Evolutionary conservation across 2,797 vertebrate genomes (phyloP).

Genomic region (Sebastes trivittatus): DNA sequence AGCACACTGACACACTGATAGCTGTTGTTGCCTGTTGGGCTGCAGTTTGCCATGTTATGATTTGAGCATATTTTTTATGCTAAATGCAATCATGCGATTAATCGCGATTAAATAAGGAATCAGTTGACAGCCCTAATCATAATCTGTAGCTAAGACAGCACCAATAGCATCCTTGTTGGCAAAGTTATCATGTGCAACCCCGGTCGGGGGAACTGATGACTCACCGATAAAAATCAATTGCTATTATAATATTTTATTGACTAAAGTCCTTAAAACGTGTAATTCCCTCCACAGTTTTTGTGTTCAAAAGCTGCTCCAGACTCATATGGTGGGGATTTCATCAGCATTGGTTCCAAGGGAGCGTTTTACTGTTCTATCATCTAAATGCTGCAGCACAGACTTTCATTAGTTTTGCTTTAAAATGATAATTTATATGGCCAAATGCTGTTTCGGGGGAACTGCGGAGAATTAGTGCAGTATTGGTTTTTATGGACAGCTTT

Average conservation of each 20-base stretch:
- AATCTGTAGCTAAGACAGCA: background rate
- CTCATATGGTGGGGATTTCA: background rate
- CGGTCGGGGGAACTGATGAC: background rate
- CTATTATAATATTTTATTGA: background rate
- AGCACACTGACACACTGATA: too few relatives aligned
- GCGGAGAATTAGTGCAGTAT: constrained; percentile 4
- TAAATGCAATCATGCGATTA: too few relatives aligned
- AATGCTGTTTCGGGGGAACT: background rate
- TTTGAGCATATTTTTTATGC: too few relatives aligned
- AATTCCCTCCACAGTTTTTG: background rate
- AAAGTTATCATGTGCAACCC: background rate
- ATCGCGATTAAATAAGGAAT: too few relatives aligned
- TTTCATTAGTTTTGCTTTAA: constrained; percentile 27
- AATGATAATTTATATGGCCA: constrained; percentile 4
- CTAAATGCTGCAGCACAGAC: background rate
- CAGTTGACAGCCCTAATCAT: background rate
- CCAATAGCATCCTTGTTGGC: background rate
- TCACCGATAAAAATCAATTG: background rate
- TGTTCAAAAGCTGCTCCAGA: background rate
- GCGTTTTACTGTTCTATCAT: constrained; percentile 18
- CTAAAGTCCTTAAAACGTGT: background rate
- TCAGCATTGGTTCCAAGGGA: constrained; percentile 20
- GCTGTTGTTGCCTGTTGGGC: too few relatives aligned
- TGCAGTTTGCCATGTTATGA: too few relatives aligned
- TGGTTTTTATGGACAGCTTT: constrained; percentile 12